Percentiles rank a stretch among this genome's conserved stretches.
Evolutionary conservation across 2,113 vertebrate species (phyloP).

Genomic region (Megaceryle torquata): DNA sequence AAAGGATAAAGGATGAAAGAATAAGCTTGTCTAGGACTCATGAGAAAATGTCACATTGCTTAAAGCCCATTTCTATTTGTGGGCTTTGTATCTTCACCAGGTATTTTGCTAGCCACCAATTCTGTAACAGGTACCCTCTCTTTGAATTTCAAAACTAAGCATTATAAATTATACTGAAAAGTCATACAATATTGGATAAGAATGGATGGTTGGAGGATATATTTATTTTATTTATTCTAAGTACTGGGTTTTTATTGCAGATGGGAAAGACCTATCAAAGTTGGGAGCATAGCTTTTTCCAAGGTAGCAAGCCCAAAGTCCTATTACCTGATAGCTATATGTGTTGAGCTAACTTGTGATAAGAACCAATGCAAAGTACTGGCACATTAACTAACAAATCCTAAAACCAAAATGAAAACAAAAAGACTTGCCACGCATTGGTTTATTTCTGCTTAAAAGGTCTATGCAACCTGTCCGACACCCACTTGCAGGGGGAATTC

Average conservation of each 20-base stretch:
- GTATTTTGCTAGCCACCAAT: not conserved
- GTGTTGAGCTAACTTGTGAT: not conserved
- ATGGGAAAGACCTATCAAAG: not conserved
- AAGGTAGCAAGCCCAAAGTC: not conserved
- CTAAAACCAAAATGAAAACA: not conserved
- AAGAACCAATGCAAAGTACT: not conserved
- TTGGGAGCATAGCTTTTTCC: not conserved
- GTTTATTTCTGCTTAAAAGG: not conserved
- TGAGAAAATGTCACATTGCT: not conserved
- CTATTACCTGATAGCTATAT: not conserved
- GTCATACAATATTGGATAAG: not conserved
- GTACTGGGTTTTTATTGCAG: not conserved
- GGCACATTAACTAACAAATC: not conserved
- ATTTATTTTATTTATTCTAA: not conserved
- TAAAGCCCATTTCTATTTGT: not conserved
- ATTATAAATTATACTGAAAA: not conserved
- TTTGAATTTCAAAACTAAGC: not conserved
- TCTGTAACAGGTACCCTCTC: not conserved
- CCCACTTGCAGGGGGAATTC: not conserved
- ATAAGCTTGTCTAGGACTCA: not conserved
- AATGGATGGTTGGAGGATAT: not conserved
- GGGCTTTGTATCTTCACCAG: not conserved
- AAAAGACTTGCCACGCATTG: no score
- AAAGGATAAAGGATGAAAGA: not conserved
- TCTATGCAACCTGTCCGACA: not conserved